phyloP scores from a whole-genome alignment of 2,113 vertebrate genomes.

The Nycticorax nycticorax region DNA sequence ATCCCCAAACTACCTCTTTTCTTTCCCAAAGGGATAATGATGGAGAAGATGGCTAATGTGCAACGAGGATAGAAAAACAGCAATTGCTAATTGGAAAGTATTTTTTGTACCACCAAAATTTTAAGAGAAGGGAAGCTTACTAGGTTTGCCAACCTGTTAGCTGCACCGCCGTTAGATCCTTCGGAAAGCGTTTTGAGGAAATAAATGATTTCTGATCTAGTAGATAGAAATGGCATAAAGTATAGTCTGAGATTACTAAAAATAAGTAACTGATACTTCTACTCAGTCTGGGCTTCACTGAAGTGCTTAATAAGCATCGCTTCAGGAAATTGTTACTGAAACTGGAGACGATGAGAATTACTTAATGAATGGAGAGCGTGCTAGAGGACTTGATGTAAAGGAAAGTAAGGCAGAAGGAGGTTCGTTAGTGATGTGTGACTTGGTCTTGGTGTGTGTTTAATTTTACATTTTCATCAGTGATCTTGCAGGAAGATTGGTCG shows the following conservation, averaged over 20 bases:
- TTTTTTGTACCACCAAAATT: not conserved
- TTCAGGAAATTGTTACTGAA: constrained; percentile 16
- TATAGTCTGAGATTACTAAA: not conserved
- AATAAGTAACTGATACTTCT: not conserved
- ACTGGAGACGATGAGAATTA: not conserved
- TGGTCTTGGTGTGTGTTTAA: not conserved
- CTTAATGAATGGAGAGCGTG: not conserved
- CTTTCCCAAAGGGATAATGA: not conserved
- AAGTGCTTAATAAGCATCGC: not conserved
- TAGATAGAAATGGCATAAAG: not conserved
- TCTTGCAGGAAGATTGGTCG: not conserved
- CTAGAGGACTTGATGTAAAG: not conserved
- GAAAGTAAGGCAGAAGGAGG: not conserved
- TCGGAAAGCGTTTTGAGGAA: not conserved
- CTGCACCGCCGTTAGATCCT: not conserved
- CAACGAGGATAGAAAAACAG: not conserved
- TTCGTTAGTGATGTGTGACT: not conserved
- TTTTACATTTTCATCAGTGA: not conserved
- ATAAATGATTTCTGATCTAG: not conserved
- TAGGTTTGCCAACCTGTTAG: not conserved
- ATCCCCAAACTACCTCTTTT: not conserved
- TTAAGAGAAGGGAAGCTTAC: not conserved
- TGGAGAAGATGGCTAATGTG: not conserved
- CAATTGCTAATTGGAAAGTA: not conserved
- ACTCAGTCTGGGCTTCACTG: not conserved